Conservation (phyloP, 2,888 invertebrate genomes). For the Spialia ferax region DNA sequence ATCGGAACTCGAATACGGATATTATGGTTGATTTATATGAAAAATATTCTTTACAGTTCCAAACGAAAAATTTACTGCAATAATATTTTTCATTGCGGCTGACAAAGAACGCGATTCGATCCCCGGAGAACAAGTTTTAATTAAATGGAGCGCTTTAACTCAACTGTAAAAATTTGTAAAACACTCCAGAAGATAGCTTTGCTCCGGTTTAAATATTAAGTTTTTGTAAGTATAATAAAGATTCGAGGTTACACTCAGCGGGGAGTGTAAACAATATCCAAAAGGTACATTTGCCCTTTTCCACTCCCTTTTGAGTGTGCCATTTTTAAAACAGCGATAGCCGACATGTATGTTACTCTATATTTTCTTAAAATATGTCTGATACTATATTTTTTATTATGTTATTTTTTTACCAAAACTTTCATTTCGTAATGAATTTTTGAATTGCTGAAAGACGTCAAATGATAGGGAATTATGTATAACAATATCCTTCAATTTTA, state of each 20-base stretch:
- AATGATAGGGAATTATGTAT: too few relatives aligned
- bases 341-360: too few relatives aligned
- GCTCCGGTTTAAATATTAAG: constrained; percentile 41
- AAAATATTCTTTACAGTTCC: constrained; percentile 28
- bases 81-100: constrained; percentile 30
- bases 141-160: constrained; percentile 67
- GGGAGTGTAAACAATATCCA: constrained; percentile 9
- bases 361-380: too few relatives aligned
- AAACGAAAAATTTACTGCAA: constrained; percentile 33
- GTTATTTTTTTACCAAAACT: too few relatives aligned
- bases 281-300: background rate
- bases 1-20: constrained; percentile 25
- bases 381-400: too few relatives aligned
- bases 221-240: constrained; percentile 22
- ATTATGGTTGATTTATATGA: constrained; percentile 36
- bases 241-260: constrained; percentile 5
- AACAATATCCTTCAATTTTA: too few relatives aligned
- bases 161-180: constrained; percentile 63
- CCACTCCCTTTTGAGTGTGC: background rate
- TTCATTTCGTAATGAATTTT: too few relatives aligned
- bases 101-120: constrained; percentile 19
- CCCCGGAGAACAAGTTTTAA: constrained; percentile 67
- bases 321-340: background rate
- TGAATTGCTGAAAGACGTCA: too few relatives aligned
- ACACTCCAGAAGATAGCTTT: constrained; percentile 62